Evolutionary conservation across 2,888 invertebrate species (phyloP), one percentile per base, ranked within the genome.

Genomic region (Orthosia gracilis): DNA sequence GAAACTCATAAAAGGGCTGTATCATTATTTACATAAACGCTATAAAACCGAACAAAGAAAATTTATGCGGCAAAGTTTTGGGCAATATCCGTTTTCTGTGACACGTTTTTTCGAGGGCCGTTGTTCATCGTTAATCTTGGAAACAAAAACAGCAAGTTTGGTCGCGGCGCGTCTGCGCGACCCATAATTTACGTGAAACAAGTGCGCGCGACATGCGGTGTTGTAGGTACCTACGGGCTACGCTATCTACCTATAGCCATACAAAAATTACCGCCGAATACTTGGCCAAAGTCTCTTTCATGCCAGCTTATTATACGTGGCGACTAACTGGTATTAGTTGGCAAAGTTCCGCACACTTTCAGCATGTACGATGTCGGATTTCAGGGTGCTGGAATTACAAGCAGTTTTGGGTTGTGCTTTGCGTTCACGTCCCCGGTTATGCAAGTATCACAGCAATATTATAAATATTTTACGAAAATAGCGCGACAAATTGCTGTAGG

Each of bases 41-140:
- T 90, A 92, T 92, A 91, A 91, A 92, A 91, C 89, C 88, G 90
- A 91, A 92, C 93, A 93, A 93, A 92, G 93, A 91, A 93, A 93
- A 94, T 94, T 93, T 95, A 94, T 93, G 93, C 92, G 91, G 92
- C 88, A 93, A 94, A 94, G 87, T 94, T 95, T 94, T 90, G 90
- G 83, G 93, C 91, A 94, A 94, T 94, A 94, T 94, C 94, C 93
- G 94, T 94, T 94, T 92, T 93, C 92, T 92, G 94, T 94, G 94
- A 94, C 94, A 93, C 93, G 91, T 94, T 95, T 95, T 95, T 95
- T 94, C 92, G 93, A 93, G 93, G 91, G 94, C 91, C 93, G 94
- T 94, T 94, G 94, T 94, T 95, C 94, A 94, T 96, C 94, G 95
- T 95, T 96, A 95, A 96, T 95, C 95, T 95, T 95, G 92, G 93